Evolutionary conservation across 2,113 vertebrate genomes (phyloP), one percentile per base, ranked within the genome.

Genomic region (Cacatua alba): DNA sequence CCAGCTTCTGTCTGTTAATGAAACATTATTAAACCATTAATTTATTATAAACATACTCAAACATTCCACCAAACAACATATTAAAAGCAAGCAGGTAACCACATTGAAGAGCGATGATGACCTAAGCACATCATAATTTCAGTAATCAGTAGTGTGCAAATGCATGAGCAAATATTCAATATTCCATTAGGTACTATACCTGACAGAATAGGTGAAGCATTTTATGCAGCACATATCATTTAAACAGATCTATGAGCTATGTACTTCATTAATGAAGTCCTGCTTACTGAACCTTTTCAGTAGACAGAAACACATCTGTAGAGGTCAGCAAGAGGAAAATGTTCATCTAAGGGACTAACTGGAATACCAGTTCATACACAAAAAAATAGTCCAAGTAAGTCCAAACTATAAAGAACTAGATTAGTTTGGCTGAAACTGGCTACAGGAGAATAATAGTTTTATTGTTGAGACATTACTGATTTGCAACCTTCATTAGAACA

Each of bases 1-100:
- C 97, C 97, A 49, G 98, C 90, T 93, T 98, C 98, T 81, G 95
- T 80, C 98, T 99, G 95, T 90, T 86, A 94, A 90, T 9, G 35
- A 88, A 92, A 91, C 25, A 21, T 84, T 35, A 84, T 14, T 1
- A 90, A 55, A 64, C 41, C 13, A 84, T 62, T 62, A 48, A 69
- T 46, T 78, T 62, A 75, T 37, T 68, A 67, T 3, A 17, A 76
- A 57, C 62, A 17, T 7, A 55, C 24, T 68, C 62, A 72, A 88
- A 81, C 12, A 64, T 63, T 72, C 55, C 76, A 78, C 18, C 24
- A n/a, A 63, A 70, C 10, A 70, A 29, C 43, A 25, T 24, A 39
- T 49, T 18, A 41, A 37, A 86, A 83, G 90, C 28, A 85, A 41
- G 57, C 18, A 52, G 29, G 49, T 39, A 63, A 65, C 13, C 9